phyloP scores from a whole-genome alignment of 2,888 invertebrate genomes.

The Hydropsyche betteni region DNA sequence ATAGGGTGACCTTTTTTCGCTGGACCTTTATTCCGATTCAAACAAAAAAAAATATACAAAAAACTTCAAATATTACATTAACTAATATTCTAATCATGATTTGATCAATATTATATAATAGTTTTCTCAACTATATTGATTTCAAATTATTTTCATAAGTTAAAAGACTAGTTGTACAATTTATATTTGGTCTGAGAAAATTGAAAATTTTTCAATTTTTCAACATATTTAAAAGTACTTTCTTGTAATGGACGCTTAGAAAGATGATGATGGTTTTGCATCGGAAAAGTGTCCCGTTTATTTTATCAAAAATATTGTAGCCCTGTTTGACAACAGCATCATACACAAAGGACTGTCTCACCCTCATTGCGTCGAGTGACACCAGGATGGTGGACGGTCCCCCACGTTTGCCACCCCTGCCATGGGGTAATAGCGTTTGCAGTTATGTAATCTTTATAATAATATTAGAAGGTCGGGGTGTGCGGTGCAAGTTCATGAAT shows the following conservation, averaged over 20 bases:
- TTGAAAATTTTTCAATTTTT: no score
- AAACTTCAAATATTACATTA: no score
- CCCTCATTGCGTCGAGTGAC: conserved; percentile 51
- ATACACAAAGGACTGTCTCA: conserved; percentile 51
- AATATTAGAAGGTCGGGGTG: conserved; percentile 50
- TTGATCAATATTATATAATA: no score
- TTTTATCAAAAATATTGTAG: conserved; percentile 2
- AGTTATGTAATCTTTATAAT: conserved; percentile 52
- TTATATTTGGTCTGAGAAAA: no score
- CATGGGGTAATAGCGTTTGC: conserved; percentile 51
- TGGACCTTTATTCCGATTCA: no score
- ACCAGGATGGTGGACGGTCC: conserved; percentile 37
- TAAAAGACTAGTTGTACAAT: no score
- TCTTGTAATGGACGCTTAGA: neutral
- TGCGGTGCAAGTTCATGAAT: conserved; percentile 30
- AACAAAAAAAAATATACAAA: no score
- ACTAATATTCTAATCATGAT: no score
- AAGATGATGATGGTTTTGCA: neutral
- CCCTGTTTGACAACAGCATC: conserved; percentile 15
- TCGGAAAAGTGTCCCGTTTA: conserved; percentile 1
- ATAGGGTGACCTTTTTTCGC: conserved; percentile 34
- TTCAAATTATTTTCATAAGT: no score
- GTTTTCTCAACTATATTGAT: no score
- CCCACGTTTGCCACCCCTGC: conserved; percentile 32
- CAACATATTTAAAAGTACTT: no score